These are phyloP conservation scores for Periophthalmodon schlosseri DNA, from an alignment of 2,113 vertebrate genomes.

Conservation along the genomic window DNA sequence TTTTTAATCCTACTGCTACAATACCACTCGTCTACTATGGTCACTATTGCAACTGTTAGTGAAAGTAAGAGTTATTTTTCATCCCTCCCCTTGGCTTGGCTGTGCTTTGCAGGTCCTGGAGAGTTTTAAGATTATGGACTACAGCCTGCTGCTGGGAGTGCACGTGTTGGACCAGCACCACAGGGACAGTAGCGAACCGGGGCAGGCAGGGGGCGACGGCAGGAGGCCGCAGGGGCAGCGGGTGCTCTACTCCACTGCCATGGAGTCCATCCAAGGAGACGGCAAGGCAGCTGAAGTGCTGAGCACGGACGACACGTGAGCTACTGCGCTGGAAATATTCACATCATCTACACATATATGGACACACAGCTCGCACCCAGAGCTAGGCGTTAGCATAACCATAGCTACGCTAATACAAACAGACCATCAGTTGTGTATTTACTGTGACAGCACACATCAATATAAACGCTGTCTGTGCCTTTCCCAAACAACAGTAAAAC, in stretches of 20 bases:
- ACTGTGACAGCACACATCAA: constrained; percentile 32
- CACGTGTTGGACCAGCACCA: constrained; percentile 85
- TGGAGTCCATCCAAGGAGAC: constrained; percentile 98
- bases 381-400: constrained; percentile 42
- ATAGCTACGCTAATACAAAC: constrained; percentile 64
- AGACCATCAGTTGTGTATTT: constrained; percentile 34
- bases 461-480: constrained; percentile 31
- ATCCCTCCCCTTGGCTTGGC: too few species aligned
- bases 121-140: constrained; percentile 99
- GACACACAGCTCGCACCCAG: constrained; percentile 21
- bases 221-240: constrained; percentile 87
- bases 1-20: too few species aligned
- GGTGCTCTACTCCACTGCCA: constrained; percentile 96
- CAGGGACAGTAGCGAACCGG: constrained; percentile 84
- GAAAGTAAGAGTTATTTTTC: too few species aligned
- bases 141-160: constrained; percentile 93
- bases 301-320: constrained; percentile 90
- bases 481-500: constrained; percentile 44
- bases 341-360: constrained; percentile 46
- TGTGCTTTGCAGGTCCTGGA: constrained; percentile 84
- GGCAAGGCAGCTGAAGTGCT: constrained; percentile 86
- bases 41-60: background rate
- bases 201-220: constrained; percentile 78
- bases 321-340: constrained; percentile 33
- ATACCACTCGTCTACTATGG: too few species aligned